Evolutionary conservation across 2,113 vertebrate species (phyloP), one percentile per base, ranked within the genome.

Genomic region (Pseudois nayaur): DNA sequence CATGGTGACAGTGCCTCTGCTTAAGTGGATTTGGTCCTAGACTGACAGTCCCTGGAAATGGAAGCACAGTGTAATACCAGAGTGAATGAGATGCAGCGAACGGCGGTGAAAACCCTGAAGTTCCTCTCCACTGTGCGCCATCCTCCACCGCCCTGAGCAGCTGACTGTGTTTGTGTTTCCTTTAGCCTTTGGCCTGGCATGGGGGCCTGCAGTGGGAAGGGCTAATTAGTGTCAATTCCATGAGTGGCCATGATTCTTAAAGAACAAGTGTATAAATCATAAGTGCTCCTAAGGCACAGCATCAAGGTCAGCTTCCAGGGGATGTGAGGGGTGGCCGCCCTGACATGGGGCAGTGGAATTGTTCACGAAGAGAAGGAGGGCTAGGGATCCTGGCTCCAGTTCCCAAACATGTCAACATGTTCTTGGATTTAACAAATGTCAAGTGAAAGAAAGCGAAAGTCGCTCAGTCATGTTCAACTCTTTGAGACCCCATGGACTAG

Each of bases 351-450:
- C 29, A n/a, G 8, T 96, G 81, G 27, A 45, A 52, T 40, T 89
- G 31, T 76, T 92, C 29, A 21, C 6, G 45, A 87, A 88, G 36
- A 21, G 43, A 83, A 82, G 78, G 71, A 64, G 89, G 45, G 8
- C 11, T 27, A 13, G 6, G 54, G 74, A 52, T 93, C 50, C 55
- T 57, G 87, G 59, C 25, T 59, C 16, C 21, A 50, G 23, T 19
- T 55, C 62, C 55, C 62, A 36, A 59, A 67, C 43, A n/a, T 64
- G 60, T 60, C 84, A 59, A 1, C 94, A 45, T 78, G 85, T 95
- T 91, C n/a, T 93, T 96, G 33, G 33, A 81, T 55, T 71, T 91
- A 94, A 93, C 16, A 59, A 87, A 93, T 84, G 83, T 89, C 82
- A 94, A 91, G 71, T 74, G 33, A 40, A 74, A 40, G 67, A 74